Base-by-base conservation (phyloP, 1,140 invertebrate species). In the Drosophila ercepeae region DNA sequence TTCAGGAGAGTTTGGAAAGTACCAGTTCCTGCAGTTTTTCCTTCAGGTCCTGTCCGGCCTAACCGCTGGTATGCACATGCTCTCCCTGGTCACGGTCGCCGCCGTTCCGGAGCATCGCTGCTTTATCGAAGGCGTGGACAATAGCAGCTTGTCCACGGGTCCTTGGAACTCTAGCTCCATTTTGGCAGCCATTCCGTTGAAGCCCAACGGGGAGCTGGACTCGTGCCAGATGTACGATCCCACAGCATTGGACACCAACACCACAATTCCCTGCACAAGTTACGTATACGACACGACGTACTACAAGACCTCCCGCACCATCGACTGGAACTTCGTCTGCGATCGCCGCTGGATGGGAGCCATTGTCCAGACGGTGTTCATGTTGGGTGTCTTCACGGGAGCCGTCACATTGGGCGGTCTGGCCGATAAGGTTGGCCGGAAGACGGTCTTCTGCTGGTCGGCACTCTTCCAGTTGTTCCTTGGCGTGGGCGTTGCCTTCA, bases 361-460 rank as follows among this genome's bases (percentile, higher is more conserved):
- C 1, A 90, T 96, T 9, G 95, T 96, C 0, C 96, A 98, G 86
- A 95, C 93, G 1, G 89, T 93, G 5, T 98, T 97, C 89, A 98
- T 98, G 96, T 93, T 97, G 57, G 97, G 97, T n/a, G 96, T 97
- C 7, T 96, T 98, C 46, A 93, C 95, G 4, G 97, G 97, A 3
- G 96, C 97, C 4, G 94, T 98, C 0, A 93, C 95, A 0, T 92
- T 98, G n/a, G 97, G 97, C 6, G 95, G 95, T 13, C 90, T 98
- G 75, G 96, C 97, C 0, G 98, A 99, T 86, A 97, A 95, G 92
- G 95, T 95, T 70, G 97, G 97, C 0, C 93, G 97, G 5, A 97
- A 97, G 89, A 94, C 93, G 1, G 94, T 97, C 54, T 96, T 97
- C 77, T 96, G 95, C 75, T 93, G 95, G 91, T 95, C 95, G 6